Evolutionary conservation across 1,140 invertebrate species (phyloP).

Genomic region (Berghia stephanieae): DNA sequence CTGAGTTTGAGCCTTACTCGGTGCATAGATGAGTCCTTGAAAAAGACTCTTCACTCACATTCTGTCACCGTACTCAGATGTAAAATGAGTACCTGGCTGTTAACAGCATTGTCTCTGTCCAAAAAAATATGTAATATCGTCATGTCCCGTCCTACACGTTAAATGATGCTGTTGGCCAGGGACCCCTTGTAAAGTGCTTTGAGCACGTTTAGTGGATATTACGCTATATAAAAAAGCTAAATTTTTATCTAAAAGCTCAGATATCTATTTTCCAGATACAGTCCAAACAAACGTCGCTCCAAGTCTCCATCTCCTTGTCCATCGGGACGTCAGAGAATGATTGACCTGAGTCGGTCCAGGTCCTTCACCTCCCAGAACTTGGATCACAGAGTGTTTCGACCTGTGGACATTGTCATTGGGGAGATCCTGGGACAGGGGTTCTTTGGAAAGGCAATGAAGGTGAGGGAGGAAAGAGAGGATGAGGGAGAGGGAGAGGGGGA

Average conservation of each 20-base stretch:
- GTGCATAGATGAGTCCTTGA: too few relatives aligned
- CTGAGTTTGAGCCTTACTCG: too few relatives aligned
- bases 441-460: constrained; percentile 81
- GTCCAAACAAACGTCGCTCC: constrained; percentile 53
- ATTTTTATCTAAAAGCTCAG: not conserved
- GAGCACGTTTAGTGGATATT: too few relatives aligned
- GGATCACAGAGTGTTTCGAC: constrained; percentile 86
- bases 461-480: too few relatives aligned
- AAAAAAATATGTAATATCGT: too few relatives aligned
- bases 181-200: not conserved
- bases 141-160: too few relatives aligned
- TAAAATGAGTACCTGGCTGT: too few relatives aligned
- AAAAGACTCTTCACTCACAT: too few relatives aligned
- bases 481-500: too few relatives aligned
- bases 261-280: constrained; percentile 44
- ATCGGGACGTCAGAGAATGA: constrained; percentile 57
- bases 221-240: too few relatives aligned
- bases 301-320: constrained; percentile 60
- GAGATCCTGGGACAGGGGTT: constrained; percentile 91
- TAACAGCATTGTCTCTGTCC: too few relatives aligned
- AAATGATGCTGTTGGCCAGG: not conserved
- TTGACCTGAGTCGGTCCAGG: constrained; percentile 83
- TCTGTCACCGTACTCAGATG: too few relatives aligned
- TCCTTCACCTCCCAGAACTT: constrained; percentile 84
- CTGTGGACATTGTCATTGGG: constrained; percentile 87